Evolutionary conservation across 2,888 invertebrate genomes (phyloP).

Genomic region (Melipona bicolor): DNA sequence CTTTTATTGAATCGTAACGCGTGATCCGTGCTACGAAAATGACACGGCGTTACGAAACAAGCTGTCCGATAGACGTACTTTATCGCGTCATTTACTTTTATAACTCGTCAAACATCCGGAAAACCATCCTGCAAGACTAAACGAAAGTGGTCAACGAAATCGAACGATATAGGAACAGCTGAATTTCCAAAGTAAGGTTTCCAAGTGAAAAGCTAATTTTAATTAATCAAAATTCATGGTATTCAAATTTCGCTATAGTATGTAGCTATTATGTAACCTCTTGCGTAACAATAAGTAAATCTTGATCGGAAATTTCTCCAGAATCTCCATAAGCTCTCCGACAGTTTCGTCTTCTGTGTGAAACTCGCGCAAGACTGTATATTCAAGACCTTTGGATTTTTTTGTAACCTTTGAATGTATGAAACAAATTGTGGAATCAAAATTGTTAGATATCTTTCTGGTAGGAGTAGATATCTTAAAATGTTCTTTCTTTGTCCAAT

Average conservation of each 20-base stretch:
- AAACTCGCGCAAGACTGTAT: too few species aligned
- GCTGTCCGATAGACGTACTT: too few species aligned
- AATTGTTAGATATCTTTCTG: too few species aligned
- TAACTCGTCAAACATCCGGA: not conserved
- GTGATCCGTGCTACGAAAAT: too few species aligned
- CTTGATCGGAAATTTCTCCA: not conserved
- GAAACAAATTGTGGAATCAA: too few species aligned
- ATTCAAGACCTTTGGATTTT: too few species aligned
- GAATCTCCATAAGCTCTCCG: not conserved
- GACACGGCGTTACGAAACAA: too few species aligned
- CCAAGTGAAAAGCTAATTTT: constrained; percentile 32
- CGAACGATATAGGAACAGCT: constrained; percentile 1
- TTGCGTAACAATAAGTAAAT: not conserved
- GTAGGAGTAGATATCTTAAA: too few species aligned
- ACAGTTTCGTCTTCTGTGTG: too few species aligned
- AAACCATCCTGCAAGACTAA: not conserved
- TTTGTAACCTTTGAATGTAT: too few species aligned
- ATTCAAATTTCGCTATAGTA: constrained; percentile 23
- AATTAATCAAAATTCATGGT: constrained; percentile 2
- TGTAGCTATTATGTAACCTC: constrained; percentile 7
- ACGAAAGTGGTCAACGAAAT: constrained; percentile 6
- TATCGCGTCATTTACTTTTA: not conserved
- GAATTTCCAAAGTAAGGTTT: constrained; percentile 1
- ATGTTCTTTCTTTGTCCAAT: too few species aligned
- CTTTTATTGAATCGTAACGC: too few species aligned